phyloP scores from a whole-genome alignment of 2,888 invertebrate genomes.

The Stenodema calcarata region DNA sequence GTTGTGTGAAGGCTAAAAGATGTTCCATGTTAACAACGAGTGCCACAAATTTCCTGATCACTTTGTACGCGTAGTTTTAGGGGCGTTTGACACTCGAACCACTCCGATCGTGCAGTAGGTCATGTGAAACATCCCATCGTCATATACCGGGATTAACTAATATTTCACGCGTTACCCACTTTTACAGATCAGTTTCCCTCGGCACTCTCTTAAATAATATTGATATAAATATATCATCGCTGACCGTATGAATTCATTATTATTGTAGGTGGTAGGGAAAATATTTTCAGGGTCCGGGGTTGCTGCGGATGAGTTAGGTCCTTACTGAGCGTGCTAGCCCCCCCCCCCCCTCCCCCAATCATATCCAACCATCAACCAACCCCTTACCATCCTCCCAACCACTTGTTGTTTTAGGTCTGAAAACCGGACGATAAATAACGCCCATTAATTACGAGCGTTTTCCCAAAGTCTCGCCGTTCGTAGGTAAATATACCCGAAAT shows the following conservation, averaged over 20 bases:
- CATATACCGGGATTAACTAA: too few species aligned
- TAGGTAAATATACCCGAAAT: conserved; percentile 12
- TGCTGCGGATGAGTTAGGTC: conserved; percentile 22
- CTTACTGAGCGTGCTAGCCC: neutral
- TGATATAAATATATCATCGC: too few species aligned
- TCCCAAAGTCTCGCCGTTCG: conserved; percentile 6
- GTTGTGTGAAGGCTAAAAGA: too few species aligned
- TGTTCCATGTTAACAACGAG: too few species aligned
- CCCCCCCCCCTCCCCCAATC: neutral
- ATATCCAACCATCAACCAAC: neutral
- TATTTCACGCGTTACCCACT: neutral
- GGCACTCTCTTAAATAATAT: neutral
- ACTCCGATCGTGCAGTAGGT: too few species aligned
- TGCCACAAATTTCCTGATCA: too few species aligned
- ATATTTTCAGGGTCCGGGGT: neutral
- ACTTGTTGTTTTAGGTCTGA: conserved; percentile 32
- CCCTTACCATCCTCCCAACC: neutral
- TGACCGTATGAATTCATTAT: neutral
- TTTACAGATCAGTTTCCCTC: neutral
- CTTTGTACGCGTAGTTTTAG: too few species aligned
- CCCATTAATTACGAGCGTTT: conserved; percentile 16
- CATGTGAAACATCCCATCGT: too few species aligned
- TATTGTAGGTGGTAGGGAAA: conserved; percentile 17
- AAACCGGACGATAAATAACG: conserved; percentile 8
- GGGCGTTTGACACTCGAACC: too few species aligned